Percentiles rank a stretch among this genome's conserved stretches.
These are phyloP conservation scores for Agrypnia vestita DNA, from an alignment of 1,140 invertebrate genomes.

Conservation along the genomic window DNA sequence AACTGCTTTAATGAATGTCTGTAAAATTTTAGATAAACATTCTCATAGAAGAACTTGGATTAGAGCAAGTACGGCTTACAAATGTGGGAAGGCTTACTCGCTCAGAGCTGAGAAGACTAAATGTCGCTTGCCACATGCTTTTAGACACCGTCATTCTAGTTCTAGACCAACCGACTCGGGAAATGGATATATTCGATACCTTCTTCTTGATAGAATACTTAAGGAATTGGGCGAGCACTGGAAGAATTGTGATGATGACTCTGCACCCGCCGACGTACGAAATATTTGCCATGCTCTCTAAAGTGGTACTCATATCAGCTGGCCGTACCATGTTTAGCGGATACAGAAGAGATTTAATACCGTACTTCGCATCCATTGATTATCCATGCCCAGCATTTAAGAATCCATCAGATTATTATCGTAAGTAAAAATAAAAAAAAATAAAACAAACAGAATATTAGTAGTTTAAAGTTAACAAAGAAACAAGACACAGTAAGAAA, in stretches of 20 bases:
- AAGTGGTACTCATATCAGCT: conserved; percentile 88
- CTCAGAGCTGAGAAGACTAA: conserved; percentile 88
- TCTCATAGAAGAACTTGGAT: conserved; percentile 90
- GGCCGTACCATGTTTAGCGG: conserved; percentile 94
- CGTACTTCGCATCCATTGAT: conserved; percentile 94
- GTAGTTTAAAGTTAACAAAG: too few relatives aligned
- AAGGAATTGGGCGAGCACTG: conserved; percentile 91
- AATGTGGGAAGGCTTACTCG: conserved; percentile 86
- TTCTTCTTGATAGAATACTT: conserved; percentile 96
- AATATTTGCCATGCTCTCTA: conserved; percentile 94
- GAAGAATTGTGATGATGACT: conserved; percentile 91
- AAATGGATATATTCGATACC: conserved; percentile 97
- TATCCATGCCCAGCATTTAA: conserved; percentile 97
- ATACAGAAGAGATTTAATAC: conserved; percentile 88
- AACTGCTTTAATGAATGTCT: neutral
- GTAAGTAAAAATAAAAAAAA: conserved; percentile 76
- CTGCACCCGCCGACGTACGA: conserved; percentile 96
- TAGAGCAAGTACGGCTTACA: conserved; percentile 87
- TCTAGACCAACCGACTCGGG: conserved; percentile 90
- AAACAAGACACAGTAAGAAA: too few relatives aligned
- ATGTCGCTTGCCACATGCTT: conserved; percentile 90
- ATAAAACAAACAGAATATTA: too few relatives aligned
- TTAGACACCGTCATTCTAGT: conserved; percentile 88
- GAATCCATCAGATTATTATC: conserved; percentile 96
- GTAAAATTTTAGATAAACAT: conserved; percentile 81